Base-by-base conservation (phyloP, 2,888 invertebrate genomes). In the Platycheirus albimanus region DNA sequence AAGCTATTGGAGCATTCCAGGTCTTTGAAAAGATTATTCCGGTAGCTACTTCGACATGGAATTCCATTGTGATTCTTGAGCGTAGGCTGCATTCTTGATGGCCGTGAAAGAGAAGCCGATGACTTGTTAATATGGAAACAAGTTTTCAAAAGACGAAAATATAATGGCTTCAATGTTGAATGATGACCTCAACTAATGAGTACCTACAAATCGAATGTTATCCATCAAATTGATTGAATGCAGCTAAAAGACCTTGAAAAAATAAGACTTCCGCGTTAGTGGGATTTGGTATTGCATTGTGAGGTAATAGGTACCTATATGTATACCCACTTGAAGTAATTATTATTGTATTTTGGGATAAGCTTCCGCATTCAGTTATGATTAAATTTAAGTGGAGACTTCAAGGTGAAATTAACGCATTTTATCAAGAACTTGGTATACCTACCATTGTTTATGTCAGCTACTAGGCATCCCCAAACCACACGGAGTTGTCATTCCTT, bases 181-280 rank as follows among this genome's bases (percentile, higher is more conserved):
- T 28, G 61, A 61, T 61, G 45, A 61, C 45, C 61, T 61, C 61
- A 61, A 13, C 45, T 30, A 28, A 20, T 54, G 11, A 43, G 11
- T 58, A 58, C n/a, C n/a, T n/a, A n/a, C 17, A 41, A 13, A n/a
- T 17, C 6, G 17, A 45, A 45, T 19, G 15, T 17, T 45, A 30
- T 61, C 30, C 8, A 61, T 61, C 1, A 17, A 17, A 28, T 45
- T 61, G 30, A 61, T 61, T 61, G 61, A 61, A 33, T 61, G 61
- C 61, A 61, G 61, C 61, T 45, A 30, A 45, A 3, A 45, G 43
- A 28, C 43, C 28, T 43, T 43, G 43, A 61, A 38, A 47, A 49
- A 4, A n/a, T n/a, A 56, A 56, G 38, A 17, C 43, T 61, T 61
- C 61, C 61, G 61, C 0, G 17, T 43, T 45, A 11, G 4, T 17